Base-by-base conservation (phyloP, 2,888 invertebrate species). In the Branchinecta sandiegonensis region DNA sequence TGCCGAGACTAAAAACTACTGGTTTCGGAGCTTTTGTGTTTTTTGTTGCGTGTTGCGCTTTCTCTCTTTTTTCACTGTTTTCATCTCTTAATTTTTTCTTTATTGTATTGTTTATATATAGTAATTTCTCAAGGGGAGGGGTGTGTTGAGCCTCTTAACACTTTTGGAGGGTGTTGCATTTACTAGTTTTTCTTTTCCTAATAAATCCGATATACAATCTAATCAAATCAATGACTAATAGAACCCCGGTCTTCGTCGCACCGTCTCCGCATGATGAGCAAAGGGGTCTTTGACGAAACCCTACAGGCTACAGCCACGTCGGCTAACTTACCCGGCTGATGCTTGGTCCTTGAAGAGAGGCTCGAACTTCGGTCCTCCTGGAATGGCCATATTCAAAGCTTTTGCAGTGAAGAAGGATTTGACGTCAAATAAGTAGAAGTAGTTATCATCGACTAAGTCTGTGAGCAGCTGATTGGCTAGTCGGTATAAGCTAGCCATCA, bases 341-440 rank as follows among this genome's bases (percentile, higher is more conserved):
- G 65, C 47, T 6, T 67, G 90, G 78, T 99, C 99, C 76, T 99
- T 99, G 17, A 99, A 94, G 8, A 99, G 81, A 0, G 99, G 99
- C 78, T 99, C 99, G 81, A 99, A 99, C 79, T 99, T 99, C 0
- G 99, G 99, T 0, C 99, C 99, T 68, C 99, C 99, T 11, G 99
- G 99, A 75, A 99, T 97, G 1, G 99, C 97, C 90, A 99, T 94
- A 77, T 99, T 99, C 68, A 99, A 80, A 6, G 99, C 99, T 79
- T 99, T 99, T 0, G 99, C 99, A 1, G 99, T 99, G 79, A 99
- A 99, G 80, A 99, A 99, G 75, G 97, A 97, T 80, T 99, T 97
- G 14, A 95, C 88, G 79, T 99, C 99, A 79, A 99, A 99, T 5
- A 99, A 82, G 77, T 99, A 99, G 80, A 97, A 99, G 79, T 96